A percentile compares a stretch with the other conserved stretches of the same genome.
phyloP scores from a whole-genome alignment of 1,140 invertebrate genomes.

The Euura lappo region DNA sequence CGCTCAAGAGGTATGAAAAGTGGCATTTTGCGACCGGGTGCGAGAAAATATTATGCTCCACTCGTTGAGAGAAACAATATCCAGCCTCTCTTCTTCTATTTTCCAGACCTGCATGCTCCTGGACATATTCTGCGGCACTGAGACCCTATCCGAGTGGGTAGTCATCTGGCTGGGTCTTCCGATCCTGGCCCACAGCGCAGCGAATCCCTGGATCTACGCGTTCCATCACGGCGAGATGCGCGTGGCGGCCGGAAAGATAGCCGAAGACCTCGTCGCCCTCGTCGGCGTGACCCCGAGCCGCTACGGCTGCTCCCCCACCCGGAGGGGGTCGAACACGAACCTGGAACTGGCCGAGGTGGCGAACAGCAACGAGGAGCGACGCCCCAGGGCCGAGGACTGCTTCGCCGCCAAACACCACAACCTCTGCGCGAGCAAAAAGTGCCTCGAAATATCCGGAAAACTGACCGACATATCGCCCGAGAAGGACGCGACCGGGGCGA shows the following conservation, averaged over 20 bases:
- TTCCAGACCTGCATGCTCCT: slow-evolving; percentile 66
- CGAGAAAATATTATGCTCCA: too few relatives aligned
- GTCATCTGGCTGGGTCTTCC: slow-evolving; percentile 65
- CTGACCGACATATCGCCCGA: slow-evolving; percentile 48
- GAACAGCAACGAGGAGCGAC: slow-evolving; percentile 41
- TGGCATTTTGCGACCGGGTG: too few relatives aligned
- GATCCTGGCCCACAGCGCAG: slow-evolving; percentile 66
- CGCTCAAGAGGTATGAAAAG: too few relatives aligned
- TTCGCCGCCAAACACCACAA: slow-evolving; percentile 45
- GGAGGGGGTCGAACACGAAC: slow-evolving; percentile 48
- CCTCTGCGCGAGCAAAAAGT: slow-evolving; percentile 39
- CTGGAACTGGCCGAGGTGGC: slow-evolving; percentile 49
- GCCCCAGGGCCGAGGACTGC: slow-evolving; percentile 45
- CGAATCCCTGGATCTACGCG: slow-evolving; percentile 74
- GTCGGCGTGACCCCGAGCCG: slow-evolving; percentile 56
- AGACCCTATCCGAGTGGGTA: slow-evolving; percentile 61
- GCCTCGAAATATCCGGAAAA: slow-evolving; percentile 38
- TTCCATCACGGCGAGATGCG: slow-evolving; percentile 72
- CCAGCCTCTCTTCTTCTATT: slow-evolving; percentile 8
- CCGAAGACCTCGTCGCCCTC: slow-evolving; percentile 58
- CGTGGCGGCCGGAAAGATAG: slow-evolving; percentile 64
- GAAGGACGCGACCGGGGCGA: slow-evolving; percentile 23
- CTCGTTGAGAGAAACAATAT: too few relatives aligned
- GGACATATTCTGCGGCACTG: slow-evolving; percentile 61
- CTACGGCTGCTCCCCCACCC: slow-evolving; percentile 49